Conservation (phyloP, 2,797 vertebrate species). For the Sciurus carolinensis region DNA sequence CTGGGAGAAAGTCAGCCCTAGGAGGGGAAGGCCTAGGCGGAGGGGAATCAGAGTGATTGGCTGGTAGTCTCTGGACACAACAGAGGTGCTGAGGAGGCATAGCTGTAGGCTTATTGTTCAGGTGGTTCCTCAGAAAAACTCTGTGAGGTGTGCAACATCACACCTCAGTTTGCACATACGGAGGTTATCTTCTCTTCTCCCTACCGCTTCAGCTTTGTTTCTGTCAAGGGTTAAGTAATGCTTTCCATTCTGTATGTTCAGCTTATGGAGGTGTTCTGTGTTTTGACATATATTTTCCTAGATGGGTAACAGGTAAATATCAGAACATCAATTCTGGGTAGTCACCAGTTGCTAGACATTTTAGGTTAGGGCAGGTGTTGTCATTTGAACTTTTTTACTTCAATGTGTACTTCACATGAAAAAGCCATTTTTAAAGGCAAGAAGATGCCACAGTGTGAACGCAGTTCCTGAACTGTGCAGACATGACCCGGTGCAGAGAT, state of each 20-base stretch:
- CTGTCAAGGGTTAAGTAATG: background rate
- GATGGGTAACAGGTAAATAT: background rate
- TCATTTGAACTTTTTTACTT: conserved; percentile 5
- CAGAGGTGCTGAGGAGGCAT: background rate
- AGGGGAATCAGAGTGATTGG: background rate
- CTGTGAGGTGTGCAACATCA: background rate
- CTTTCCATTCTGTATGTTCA: conserved; percentile 7
- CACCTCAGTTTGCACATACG: background rate
- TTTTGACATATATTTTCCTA: background rate
- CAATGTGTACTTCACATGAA: background rate
- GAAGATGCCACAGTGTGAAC: background rate
- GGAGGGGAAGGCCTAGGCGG: background rate
- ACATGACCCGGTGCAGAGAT: background rate
- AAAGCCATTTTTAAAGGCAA: conserved; percentile 57
- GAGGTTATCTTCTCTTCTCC: background rate
- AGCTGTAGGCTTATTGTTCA: background rate
- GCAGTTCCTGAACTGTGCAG: conserved; percentile 33
- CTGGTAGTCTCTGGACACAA: background rate
- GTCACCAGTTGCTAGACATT: background rate
- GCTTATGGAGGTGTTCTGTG: background rate
- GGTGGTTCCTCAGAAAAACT: background rate
- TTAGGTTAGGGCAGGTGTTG: conserved; percentile 22
- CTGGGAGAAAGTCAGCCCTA: background rate
- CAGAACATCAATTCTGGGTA: background rate
- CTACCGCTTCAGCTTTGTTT: conserved; percentile 26